A percentile compares a stretch with the other conserved stretches of the same genome.
Evolutionary conservation across 2,888 invertebrate species (phyloP).

Genomic region (Lasioglossum pauxillum): DNA sequence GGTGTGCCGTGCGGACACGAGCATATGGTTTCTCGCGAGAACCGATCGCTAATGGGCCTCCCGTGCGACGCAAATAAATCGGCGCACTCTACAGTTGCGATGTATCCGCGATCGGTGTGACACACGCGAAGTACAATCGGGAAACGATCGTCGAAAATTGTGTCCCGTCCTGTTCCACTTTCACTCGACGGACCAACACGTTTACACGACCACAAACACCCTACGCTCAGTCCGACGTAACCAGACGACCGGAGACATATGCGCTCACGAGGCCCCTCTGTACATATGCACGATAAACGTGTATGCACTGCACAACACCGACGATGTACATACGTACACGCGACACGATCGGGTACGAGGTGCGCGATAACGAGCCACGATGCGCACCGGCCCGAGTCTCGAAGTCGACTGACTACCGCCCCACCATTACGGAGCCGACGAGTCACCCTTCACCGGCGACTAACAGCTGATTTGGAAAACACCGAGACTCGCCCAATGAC

Average conservation of each 20-base stretch:
- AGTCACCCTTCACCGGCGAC: conserved; percentile 67
- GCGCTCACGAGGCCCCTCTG: background rate
- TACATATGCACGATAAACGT: background rate
- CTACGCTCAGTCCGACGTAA: conserved; percentile 15
- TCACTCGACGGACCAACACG: conserved; percentile 30
- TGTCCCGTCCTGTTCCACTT: conserved; percentile 39
- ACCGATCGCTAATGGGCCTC: conserved; percentile 1
- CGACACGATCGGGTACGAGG: conserved; percentile 9
- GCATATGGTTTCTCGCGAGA: conserved; percentile 58
- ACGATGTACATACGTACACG: conserved; percentile 15
- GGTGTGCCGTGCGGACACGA: conserved; percentile 27
- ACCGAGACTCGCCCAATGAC: conserved; percentile 66
- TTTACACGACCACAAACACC: conserved; percentile 12
- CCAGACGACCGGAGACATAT: background rate
- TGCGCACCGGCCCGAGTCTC: conserved; percentile 70
- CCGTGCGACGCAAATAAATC: conserved; percentile 10
- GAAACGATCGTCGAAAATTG: background rate
- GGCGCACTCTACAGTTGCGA: conserved; percentile 12
- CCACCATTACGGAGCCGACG: conserved; percentile 44
- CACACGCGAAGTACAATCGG: background rate
- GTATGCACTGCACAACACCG: background rate
- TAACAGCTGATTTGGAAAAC: conserved; percentile 82
- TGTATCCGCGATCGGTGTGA: background rate
- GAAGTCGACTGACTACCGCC: conserved; percentile 68
- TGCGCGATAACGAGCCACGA: conserved; percentile 24